phyloP scores from a whole-genome alignment of 2,113 vertebrate species.

The Lethenteron reissneri region DNA sequence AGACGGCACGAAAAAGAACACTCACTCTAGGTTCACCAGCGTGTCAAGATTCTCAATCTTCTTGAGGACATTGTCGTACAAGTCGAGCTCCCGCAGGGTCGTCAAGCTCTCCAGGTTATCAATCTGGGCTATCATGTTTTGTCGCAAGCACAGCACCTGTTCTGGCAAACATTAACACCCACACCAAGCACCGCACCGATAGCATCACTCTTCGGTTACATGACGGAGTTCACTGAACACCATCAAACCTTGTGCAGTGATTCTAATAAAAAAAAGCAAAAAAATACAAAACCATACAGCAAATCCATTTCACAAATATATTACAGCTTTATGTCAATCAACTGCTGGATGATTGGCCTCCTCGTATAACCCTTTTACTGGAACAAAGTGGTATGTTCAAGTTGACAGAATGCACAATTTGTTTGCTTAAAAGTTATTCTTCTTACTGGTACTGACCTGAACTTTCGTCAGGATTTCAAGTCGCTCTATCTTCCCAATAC shows the following conservation, averaged over 20 bases:
- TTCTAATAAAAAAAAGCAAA: conserved; percentile 9
- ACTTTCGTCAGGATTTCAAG: conserved; percentile 78
- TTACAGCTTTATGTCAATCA: neutral
- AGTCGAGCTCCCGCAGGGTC: conserved; percentile 56
- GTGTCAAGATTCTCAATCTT: conserved; percentile 69
- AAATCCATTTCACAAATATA: neutral
- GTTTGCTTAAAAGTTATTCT: neutral
- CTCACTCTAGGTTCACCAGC: conserved; percentile 70
- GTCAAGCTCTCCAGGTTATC: conserved; percentile 65
- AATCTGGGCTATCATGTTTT: conserved; percentile 79
- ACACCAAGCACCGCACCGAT: no score
- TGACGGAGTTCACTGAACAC: neutral
- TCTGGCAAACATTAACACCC: neutral
- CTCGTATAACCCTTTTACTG: neutral
- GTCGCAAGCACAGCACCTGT: conserved; percentile 74
- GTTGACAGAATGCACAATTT: neutral
- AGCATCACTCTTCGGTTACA: neutral
- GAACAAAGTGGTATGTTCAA: neutral
- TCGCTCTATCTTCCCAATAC: conserved; percentile 87
- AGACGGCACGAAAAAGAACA: conserved; percentile 9
- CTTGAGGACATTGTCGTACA: conserved; percentile 90
- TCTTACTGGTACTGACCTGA: conserved; percentile 34
- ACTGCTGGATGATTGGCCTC: neutral
- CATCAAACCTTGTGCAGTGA: neutral
- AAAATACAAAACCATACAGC: neutral